These are phyloP conservation scores for Calliopum simillimum DNA, from an alignment of 2,888 invertebrate species.

Conservation along the genomic window DNA sequence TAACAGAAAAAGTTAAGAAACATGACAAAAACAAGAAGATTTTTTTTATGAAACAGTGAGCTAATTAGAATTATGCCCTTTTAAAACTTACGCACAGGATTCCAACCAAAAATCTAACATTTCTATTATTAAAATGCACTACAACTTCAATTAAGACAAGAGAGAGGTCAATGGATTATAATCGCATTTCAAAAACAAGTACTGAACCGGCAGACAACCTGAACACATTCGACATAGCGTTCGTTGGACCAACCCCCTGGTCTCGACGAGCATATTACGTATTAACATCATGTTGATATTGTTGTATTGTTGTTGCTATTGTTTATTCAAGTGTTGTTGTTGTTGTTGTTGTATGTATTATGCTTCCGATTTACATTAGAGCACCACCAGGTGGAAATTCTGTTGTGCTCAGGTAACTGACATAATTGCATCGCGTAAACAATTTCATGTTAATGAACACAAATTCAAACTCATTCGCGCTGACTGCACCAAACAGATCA, in stretches of 20 bases:
- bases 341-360: neutral
- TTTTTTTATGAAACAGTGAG: too few species aligned
- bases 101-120: constrained; percentile 33
- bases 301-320: neutral
- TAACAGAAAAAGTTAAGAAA: too few species aligned
- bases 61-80: too few species aligned
- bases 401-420: constrained; percentile 29
- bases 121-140: too few species aligned
- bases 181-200: neutral
- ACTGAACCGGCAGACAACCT: neutral
- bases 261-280: too few species aligned
- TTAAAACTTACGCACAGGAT: too few species aligned
- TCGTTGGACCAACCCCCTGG: too few species aligned
- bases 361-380: constrained; percentile 25
- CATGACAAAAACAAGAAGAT: too few species aligned
- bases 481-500: neutral
- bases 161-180: neutral
- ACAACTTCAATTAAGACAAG: neutral
- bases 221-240: neutral
- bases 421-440: constrained; percentile 24
- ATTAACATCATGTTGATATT: too few species aligned
- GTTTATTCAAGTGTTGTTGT: constrained; percentile 15
- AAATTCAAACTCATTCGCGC: neutral
- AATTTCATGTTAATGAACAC: constrained; percentile 23
- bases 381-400: constrained; percentile 15